Percentiles rank a stretch among this genome's conserved stretches.
Conservation (phyloP, 2,797 vertebrate genomes). For the Triplophysa bombifrons region DNA sequence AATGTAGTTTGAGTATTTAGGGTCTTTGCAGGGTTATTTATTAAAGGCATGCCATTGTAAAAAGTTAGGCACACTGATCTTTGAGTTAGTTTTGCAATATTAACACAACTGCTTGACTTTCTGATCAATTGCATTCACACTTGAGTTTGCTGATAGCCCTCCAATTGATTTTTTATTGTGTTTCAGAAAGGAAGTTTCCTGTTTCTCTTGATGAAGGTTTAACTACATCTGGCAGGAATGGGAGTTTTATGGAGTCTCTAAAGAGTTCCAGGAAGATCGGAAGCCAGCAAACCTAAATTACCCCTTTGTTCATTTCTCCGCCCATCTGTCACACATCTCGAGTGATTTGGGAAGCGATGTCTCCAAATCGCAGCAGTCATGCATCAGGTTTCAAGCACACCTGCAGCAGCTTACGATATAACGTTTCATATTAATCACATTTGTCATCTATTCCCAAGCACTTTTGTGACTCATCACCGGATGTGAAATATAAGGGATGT, state of each 20-base stretch:
- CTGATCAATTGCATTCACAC: neutral
- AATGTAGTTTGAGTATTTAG: too few species aligned
- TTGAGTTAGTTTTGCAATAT: neutral
- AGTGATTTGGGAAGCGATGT: slow-evolving; percentile 29
- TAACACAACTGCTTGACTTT: neutral
- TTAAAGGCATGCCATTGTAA: too few species aligned
- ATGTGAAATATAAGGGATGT: slow-evolving; percentile 1
- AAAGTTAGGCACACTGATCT: too few species aligned
- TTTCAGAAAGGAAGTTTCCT: slow-evolving; percentile 1
- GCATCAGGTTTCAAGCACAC: slow-evolving; percentile 47
- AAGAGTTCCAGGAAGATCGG: slow-evolving; percentile 46
- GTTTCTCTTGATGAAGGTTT: slow-evolving; percentile 17
- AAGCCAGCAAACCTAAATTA: slow-evolving; percentile 49
- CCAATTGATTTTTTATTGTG: neutral
- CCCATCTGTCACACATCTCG: slow-evolving; percentile 45
- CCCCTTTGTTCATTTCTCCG: slow-evolving; percentile 42
- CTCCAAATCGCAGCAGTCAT: slow-evolving; percentile 37
- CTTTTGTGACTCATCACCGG: slow-evolving; percentile 21
- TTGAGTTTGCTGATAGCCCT: neutral
- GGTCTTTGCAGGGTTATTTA: too few species aligned
- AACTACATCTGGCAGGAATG: slow-evolving; percentile 38
- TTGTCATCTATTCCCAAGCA: slow-evolving; percentile 40
- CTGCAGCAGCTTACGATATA: slow-evolving; percentile 47
- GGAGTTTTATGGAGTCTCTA: slow-evolving; percentile 46
- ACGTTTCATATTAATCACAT: slow-evolving; percentile 50